These are phyloP conservation scores for Eupithecia insigniata DNA, from an alignment of 2,888 invertebrate genomes.

Conservation along the genomic window DNA sequence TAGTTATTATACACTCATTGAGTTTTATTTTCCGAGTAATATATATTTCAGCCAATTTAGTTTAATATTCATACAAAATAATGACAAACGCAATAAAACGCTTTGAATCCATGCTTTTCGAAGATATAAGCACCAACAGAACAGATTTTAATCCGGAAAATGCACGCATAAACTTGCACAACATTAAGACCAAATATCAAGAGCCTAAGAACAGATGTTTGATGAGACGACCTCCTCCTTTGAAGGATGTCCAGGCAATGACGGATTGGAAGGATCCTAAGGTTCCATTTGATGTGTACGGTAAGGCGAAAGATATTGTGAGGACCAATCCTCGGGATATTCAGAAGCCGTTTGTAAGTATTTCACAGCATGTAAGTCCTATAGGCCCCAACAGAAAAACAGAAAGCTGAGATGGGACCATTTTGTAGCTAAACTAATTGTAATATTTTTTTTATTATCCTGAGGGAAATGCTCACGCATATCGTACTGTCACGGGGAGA, in stretches of 20 bases:
- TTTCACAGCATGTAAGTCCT: no score
- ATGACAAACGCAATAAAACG: neutral
- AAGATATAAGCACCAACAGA: conserved; percentile 54
- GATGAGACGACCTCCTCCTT: conserved; percentile 36
- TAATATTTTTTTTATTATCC: no score
- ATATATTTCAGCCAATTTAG: neutral
- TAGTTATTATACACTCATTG: no score
- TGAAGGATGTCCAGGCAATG: conserved; percentile 61
- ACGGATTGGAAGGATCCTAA: conserved; percentile 46
- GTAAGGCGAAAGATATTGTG: conserved; percentile 51
- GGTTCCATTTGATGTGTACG: conserved; percentile 58
- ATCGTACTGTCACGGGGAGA: no score
- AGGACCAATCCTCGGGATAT: conserved; percentile 53
- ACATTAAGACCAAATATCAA: conserved; percentile 47
- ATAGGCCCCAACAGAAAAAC: no score
- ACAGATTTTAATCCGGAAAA: conserved; percentile 51
- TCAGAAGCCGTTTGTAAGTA: conserved; percentile 59
- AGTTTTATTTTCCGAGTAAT: neutral
- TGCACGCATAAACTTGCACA: conserved; percentile 44
- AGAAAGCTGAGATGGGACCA: no score
- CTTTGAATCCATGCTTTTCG: conserved; percentile 57
- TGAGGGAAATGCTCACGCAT: no score
- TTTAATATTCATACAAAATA: neutral
- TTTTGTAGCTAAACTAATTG: no score
- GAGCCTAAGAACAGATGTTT: conserved; percentile 41